phyloP scores from a whole-genome alignment of 2,113 vertebrate genomes.

The chimpanzee (Pan troglodytes) region DNA sequence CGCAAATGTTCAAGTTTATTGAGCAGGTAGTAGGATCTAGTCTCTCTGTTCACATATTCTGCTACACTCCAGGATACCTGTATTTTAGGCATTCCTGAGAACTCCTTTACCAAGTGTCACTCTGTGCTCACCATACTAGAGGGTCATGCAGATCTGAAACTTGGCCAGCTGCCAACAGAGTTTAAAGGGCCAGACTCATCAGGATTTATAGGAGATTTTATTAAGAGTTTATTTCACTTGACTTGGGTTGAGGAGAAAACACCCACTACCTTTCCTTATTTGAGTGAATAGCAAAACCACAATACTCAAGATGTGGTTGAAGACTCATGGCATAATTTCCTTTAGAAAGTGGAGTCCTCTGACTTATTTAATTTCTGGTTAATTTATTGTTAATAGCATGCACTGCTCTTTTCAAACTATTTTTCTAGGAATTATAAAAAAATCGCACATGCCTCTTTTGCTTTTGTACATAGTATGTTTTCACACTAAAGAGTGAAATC shows the following conservation, averaged over 20 bases:
- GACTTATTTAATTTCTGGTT: not conserved
- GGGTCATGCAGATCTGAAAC: accelerated
- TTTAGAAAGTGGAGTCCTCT: not conserved
- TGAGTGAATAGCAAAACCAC: not conserved
- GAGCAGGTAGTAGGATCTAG: not conserved
- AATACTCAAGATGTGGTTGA: not conserved
- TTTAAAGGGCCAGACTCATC: not conserved
- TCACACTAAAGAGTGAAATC: not conserved
- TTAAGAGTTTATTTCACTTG: not conserved
- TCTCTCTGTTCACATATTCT: not conserved
- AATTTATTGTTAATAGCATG: not conserved
- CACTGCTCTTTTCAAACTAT: not conserved
- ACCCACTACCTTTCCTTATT: accelerated
- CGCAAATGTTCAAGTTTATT: not conserved
- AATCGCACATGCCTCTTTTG: not conserved
- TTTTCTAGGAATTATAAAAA: not conserved
- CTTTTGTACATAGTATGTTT: not conserved
- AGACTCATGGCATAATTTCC: not conserved
- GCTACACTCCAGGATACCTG: not conserved
- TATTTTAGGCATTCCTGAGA: not conserved
- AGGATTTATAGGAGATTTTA: accelerated
- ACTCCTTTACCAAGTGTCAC: not conserved
- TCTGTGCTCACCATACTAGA: not conserved
- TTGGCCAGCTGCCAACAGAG: not conserved
- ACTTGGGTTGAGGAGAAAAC: not conserved